Conservation (phyloP, 2,797 vertebrate species). For the Siniperca obscura region DNA sequence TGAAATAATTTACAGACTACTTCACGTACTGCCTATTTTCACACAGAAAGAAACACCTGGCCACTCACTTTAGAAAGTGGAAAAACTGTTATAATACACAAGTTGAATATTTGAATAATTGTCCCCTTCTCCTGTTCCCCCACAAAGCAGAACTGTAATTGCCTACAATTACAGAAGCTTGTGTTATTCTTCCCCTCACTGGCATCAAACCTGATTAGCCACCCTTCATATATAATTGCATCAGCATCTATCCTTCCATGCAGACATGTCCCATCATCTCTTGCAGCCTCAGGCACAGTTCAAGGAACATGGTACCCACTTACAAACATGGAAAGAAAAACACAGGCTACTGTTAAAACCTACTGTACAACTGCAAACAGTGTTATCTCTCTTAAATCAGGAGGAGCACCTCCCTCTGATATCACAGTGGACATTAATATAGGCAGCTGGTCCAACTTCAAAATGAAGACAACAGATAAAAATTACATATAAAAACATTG, state of each 20-base stretch:
- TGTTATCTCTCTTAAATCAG: conserved; percentile 21
- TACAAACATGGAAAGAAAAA: conserved; percentile 37
- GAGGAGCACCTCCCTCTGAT: conserved; percentile 27
- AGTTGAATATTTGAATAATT: conserved; percentile 16
- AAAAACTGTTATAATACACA: conserved; percentile 4
- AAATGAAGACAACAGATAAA: conserved; percentile 23
- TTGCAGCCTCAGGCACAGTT: conserved; percentile 58
- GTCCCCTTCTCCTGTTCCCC: conserved; percentile 21
- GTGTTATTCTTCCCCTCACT: conserved; percentile 48
- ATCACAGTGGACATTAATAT: conserved; percentile 38
- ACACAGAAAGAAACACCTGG: not conserved
- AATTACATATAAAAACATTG: conserved; percentile 3
- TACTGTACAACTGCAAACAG: not conserved
- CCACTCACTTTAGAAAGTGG: not conserved
- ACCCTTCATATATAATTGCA: conserved; percentile 67
- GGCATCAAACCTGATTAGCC: conserved; percentile 61
- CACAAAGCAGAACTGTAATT: conserved; percentile 52
- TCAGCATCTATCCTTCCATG: conserved; percentile 56
- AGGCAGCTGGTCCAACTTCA: conserved; percentile 21
- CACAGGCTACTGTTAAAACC: conserved; percentile 25
- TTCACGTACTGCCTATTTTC: not conserved
- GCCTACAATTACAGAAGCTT: conserved; percentile 50
- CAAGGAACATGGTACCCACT: conserved; percentile 32
- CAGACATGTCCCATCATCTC: conserved; percentile 76
- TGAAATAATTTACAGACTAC: not conserved